Conservation (phyloP, 1,140 invertebrate genomes). For the Homalodisca vitripennis region DNA sequence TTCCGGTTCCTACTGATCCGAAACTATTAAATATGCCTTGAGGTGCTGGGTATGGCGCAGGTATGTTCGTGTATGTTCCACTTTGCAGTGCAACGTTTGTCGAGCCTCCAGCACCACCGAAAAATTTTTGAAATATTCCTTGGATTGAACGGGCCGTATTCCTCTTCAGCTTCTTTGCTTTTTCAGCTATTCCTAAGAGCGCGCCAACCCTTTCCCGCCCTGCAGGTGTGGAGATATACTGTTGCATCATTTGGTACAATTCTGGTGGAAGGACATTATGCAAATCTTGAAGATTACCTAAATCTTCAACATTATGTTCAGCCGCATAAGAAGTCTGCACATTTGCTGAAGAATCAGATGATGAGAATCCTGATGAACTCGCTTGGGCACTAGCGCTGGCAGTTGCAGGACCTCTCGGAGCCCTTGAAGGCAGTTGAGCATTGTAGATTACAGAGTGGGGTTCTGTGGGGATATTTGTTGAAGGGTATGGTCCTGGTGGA, state of each 20-base stretch:
- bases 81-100: neutral
- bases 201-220: neutral
- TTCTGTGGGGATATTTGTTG: neutral
- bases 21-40: slow-evolving; percentile 27
- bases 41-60: slow-evolving; percentile 9
- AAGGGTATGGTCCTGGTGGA: neutral
- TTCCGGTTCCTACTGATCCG: neutral
- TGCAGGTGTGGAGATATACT: neutral
- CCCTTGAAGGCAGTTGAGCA: neutral
- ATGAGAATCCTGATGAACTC: neutral
- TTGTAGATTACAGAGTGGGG: neutral
- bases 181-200: neutral
- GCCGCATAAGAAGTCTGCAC: neutral
- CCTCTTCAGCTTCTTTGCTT: slow-evolving; percentile 6
- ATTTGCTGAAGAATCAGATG: too few relatives aligned
- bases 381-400: neutral
- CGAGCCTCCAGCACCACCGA: slow-evolving; percentile 20
- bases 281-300: neutral
- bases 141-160: neutral
- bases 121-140: slow-evolving; percentile 14
- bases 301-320: neutral
- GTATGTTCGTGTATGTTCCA: slow-evolving; percentile 14
- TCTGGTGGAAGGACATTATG: slow-evolving; percentile 11
- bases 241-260: neutral
- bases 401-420: neutral